A percentile compares a stretch with the other conserved stretches of the same genome.
These are phyloP conservation scores for Isurus oxyrinchus DNA, from an alignment of 2,113 vertebrate species.

Conservation along the genomic window DNA sequence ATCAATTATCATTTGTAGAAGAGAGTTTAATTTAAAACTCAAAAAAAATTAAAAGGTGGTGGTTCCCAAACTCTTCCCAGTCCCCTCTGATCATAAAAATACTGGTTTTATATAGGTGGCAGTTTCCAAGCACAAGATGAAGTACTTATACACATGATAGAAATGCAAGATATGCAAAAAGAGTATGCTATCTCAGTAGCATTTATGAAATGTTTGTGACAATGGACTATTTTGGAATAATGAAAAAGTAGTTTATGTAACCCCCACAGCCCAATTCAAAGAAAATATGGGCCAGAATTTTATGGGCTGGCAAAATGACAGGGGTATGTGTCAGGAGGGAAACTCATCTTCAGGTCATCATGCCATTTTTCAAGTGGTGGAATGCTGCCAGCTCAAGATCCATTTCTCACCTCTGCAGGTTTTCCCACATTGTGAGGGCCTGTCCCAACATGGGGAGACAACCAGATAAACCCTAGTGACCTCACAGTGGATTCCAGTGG, in stretches of 20 bases:
- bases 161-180: neutral
- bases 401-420: neutral
- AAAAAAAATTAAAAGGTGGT: neutral
- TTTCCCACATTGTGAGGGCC: neutral
- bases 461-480: too few relatives aligned
- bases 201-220: neutral
- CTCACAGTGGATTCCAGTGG: too few relatives aligned
- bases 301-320: neutral
- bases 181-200: neutral
- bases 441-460: too few relatives aligned
- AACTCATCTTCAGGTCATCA: neutral
- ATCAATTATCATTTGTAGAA: too few relatives aligned
- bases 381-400: neutral
- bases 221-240: neutral
- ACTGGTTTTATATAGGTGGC: neutral
- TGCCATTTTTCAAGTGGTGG: neutral
- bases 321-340: neutral
- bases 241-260: too few relatives aligned
- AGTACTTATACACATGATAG: neutral
- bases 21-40: neutral
- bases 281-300: neutral
- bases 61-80: too few relatives aligned
- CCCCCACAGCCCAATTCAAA: neutral
- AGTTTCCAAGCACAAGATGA: too few relatives aligned
- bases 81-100: neutral